Percentiles rank a stretch among this genome's conserved stretches.
phyloP scores from a whole-genome alignment of 2,797 vertebrate genomes.

The Australoheros facetus region DNA sequence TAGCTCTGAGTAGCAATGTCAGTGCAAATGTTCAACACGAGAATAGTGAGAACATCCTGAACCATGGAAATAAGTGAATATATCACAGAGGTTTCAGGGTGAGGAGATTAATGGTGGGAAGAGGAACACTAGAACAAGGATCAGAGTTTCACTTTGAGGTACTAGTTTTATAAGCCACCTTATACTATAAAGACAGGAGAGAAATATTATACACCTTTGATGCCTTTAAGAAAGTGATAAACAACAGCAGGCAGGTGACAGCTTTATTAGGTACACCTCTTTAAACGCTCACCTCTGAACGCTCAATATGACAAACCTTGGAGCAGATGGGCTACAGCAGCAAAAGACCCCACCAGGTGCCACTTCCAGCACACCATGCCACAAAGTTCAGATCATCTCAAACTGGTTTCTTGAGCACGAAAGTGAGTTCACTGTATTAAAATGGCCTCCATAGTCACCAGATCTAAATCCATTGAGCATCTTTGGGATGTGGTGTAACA shows the following conservation, averaged over 20 bases:
- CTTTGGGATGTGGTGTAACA: too few species aligned
- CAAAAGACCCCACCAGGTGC: background rate
- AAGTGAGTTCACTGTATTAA: too few species aligned
- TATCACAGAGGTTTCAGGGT: conserved; percentile 5
- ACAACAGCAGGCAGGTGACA: background rate
- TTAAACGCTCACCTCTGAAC: background rate
- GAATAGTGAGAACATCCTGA: conserved; percentile 8
- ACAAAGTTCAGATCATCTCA: background rate
- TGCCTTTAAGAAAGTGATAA: background rate
- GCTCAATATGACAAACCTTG: too few species aligned
- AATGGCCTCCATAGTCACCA: too few species aligned
- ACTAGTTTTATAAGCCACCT: background rate
- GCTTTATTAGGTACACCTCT: background rate
- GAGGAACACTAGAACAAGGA: conserved; percentile 4
- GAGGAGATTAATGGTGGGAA: background rate
- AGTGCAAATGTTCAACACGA: background rate
- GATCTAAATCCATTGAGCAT: too few species aligned
- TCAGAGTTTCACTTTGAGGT: conserved; percentile 12
- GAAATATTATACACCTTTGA: background rate
- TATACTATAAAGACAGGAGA: background rate
- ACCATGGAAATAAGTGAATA: conserved; percentile 14
- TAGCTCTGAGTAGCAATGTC: conserved; percentile 7
- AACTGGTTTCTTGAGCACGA: background rate
- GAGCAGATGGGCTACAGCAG: too few species aligned
- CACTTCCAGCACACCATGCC: background rate